Conservation (phyloP, 1,140 invertebrate species). For the Drosophila arizonae region DNA sequence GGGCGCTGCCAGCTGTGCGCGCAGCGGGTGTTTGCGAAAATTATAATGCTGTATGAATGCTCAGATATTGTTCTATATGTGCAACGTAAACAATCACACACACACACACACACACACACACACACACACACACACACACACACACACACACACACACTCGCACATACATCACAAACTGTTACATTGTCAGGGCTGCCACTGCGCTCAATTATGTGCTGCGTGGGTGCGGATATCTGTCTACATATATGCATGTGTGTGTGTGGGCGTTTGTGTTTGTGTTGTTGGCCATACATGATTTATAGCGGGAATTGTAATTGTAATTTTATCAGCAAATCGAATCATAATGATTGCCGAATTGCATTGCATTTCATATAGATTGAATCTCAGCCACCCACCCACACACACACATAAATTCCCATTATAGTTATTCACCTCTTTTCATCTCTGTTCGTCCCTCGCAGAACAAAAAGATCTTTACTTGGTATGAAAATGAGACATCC, state of each 20-base stretch:
- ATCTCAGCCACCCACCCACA: too few species aligned
- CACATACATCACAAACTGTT: slow-evolving; percentile 29
- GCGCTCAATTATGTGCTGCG: too few species aligned
- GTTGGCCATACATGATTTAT: slow-evolving; percentile 26
- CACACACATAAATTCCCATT: too few species aligned
- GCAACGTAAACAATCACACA: slow-evolving; percentile 3
- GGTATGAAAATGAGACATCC: slow-evolving; percentile 89
- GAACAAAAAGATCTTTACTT: slow-evolving; percentile 89
- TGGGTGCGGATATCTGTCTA: too few species aligned
- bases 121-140: neutral
- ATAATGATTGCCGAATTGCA: neutral
- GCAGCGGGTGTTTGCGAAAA: slow-evolving; percentile 63
- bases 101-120: neutral
- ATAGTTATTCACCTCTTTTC: neutral
- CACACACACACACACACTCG: neutral
- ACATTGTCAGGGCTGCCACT: slow-evolving; percentile 25
- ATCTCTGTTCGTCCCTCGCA: slow-evolving; percentile 67
- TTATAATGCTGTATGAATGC: slow-evolving; percentile 53
- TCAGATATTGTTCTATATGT: neutral
- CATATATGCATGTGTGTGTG: too few species aligned
- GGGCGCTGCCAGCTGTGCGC: slow-evolving; percentile 10
- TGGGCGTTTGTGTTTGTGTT: neutral
- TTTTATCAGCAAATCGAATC: slow-evolving; percentile 45
- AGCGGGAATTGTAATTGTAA: slow-evolving; percentile 37
- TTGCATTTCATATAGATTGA: neutral